A percentile compares a stretch with the other conserved stretches of the same genome.
These are phyloP conservation scores for Callospermophilus lateralis DNA, from an alignment of 2,113 vertebrate genomes.

Conservation along the genomic window DNA sequence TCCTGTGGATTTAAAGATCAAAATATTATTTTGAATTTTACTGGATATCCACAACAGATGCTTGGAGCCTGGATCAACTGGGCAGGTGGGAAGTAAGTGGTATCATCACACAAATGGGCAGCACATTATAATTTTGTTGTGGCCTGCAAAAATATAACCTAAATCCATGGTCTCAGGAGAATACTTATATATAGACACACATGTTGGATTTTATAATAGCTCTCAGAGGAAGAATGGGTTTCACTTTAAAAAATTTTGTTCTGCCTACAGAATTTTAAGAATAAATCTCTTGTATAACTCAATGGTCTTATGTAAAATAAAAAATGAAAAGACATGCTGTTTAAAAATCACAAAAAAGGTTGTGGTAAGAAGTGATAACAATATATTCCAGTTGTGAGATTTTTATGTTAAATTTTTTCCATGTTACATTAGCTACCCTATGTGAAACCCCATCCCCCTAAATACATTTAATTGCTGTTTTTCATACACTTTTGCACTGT, in stretches of 20 bases:
- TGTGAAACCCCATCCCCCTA: not conserved
- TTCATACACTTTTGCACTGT: not conserved
- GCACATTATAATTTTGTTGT: not conserved
- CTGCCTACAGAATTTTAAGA: slow-evolving; percentile 75
- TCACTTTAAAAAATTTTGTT: slow-evolving; percentile 74
- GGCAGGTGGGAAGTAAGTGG: slow-evolving; percentile 16
- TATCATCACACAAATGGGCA: not conserved
- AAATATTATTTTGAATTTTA: slow-evolving; percentile 37
- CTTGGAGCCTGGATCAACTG: not conserved
- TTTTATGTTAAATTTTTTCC: slow-evolving; percentile 27
- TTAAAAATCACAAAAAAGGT: slow-evolving; percentile 59
- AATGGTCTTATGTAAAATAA: slow-evolving; percentile 58
- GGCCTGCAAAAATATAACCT: slow-evolving; percentile 50
- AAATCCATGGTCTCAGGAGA: slow-evolving; percentile 40
- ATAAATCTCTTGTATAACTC: slow-evolving; percentile 66
- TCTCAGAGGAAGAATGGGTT: slow-evolving; percentile 68
- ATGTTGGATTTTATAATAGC: slow-evolving; percentile 72
- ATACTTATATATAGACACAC: slow-evolving; percentile 72
- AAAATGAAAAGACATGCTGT: slow-evolving; percentile 25
- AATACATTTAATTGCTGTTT: slow-evolving; percentile 9
- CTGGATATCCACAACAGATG: slow-evolving; percentile 10
- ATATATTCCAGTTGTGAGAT: slow-evolving; percentile 33
- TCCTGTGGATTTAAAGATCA: slow-evolving; percentile 37
- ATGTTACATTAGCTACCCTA: not conserved
- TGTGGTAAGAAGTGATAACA: not conserved